These are phyloP conservation scores for Andrena cerasifolii DNA, from an alignment of 1,140 invertebrate species.

Conservation along the genomic window DNA sequence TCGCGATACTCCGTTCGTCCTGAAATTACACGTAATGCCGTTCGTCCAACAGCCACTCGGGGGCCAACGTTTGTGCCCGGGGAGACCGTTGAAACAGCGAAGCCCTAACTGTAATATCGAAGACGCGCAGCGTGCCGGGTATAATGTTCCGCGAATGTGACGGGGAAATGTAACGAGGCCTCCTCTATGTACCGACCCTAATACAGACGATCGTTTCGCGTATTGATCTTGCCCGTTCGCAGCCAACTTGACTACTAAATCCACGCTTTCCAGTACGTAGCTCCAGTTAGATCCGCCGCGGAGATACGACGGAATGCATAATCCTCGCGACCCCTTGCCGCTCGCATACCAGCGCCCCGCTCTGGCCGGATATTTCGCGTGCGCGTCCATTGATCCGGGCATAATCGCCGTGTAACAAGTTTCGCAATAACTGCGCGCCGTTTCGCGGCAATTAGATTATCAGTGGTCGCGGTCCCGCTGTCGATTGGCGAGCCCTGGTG, in stretches of 20 bases:
- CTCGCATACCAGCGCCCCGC: not conserved
- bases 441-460: conserved; percentile 29
- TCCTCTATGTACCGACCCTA: conserved; percentile 3
- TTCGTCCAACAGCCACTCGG: too few relatives aligned
- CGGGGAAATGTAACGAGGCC: conserved; percentile 30
- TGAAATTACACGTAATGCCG: too few relatives aligned
- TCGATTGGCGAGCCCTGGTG: not conserved
- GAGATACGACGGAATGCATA: conserved; percentile 30
- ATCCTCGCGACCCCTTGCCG: conserved; percentile 17
- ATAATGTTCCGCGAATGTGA: conserved; percentile 20
- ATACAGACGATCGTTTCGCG: conserved; percentile 48
- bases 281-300: conserved; percentile 13
- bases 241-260: conserved; percentile 15
- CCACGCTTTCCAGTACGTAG: not conserved
- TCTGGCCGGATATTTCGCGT: conserved; percentile 7
- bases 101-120: conserved; percentile 47
- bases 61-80: too few relatives aligned
- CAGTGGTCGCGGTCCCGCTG: not conserved
- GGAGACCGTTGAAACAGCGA: not conserved
- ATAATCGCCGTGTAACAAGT: conserved; percentile 46
- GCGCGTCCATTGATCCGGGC: conserved; percentile 20
- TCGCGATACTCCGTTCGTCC: too few relatives aligned
- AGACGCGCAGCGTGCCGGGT: not conserved
- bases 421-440: conserved; percentile 17
- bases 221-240: conserved; percentile 45